Evolutionary conservation across 2,888 invertebrate genomes (phyloP).

Genomic region (Trilocha varians): DNA sequence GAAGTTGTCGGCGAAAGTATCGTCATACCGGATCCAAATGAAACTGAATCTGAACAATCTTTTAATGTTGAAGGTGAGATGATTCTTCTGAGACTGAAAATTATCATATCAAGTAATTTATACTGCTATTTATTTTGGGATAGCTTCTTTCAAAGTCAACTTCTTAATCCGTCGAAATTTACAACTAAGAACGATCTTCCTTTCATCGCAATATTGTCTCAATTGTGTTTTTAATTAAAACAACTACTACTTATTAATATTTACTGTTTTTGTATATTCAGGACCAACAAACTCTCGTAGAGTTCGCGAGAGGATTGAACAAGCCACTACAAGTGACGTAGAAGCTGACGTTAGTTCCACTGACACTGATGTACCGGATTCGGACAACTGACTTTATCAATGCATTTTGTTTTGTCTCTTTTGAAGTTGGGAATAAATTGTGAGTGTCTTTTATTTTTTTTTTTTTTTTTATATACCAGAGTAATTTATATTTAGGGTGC

Average conservation of each 20-base stretch:
- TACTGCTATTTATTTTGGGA: too few species aligned
- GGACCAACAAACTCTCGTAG: neutral
- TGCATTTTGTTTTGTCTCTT: neutral
- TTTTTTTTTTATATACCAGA: too few species aligned
- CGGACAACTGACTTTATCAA: constrained; percentile 28
- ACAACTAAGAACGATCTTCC: too few species aligned
- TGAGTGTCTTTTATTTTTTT: constrained; percentile 11
- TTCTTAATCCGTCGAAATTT: too few species aligned
- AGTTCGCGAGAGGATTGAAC: neutral
- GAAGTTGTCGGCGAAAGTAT: neutral
- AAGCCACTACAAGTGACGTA: constrained; percentile 29
- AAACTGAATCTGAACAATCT: neutral
- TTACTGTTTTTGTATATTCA: too few species aligned
- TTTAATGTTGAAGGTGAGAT: neutral
- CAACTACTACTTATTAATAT: too few species aligned
- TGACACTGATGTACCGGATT: constrained; percentile 48
- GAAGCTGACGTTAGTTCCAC: constrained; percentile 59
- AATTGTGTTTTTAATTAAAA: too few species aligned
- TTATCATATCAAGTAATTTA: too few species aligned
- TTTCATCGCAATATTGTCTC: too few species aligned
- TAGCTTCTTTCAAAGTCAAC: too few species aligned
- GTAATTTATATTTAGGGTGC: too few species aligned
- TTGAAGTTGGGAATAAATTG: constrained; percentile 12
- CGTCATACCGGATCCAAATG: neutral
- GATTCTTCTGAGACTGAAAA: too few species aligned